phyloP scores from a whole-genome alignment of 2,113 vertebrate genomes.

The Acanthochromis polyacanthus region DNA sequence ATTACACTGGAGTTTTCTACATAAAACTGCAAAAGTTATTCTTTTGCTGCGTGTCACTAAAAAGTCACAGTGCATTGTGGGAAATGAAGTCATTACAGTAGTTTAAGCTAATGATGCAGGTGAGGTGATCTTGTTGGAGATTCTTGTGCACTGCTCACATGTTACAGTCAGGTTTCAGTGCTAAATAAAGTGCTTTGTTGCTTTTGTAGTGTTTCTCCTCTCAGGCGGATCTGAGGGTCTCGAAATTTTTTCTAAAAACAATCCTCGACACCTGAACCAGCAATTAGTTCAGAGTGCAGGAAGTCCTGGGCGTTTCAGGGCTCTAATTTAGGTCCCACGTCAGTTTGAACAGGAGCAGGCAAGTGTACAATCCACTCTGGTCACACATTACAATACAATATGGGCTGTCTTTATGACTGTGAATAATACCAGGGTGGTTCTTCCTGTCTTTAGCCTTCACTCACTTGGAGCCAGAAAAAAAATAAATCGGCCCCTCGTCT shows the following conservation, averaged over 20 bases:
- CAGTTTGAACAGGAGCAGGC: conserved; percentile 55
- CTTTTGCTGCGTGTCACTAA: conserved; percentile 13
- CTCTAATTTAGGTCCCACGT: conserved; percentile 61
- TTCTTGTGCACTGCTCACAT: conserved; percentile 25
- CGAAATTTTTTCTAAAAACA: background rate
- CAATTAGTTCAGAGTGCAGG: conserved; percentile 30
- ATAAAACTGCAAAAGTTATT: conserved; percentile 25
- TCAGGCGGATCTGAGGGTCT: conserved; percentile 25
- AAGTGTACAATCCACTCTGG: conserved; percentile 43
- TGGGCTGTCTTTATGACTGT: conserved; percentile 27
- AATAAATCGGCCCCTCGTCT: conserved; percentile 42
- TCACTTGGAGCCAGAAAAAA: conserved; percentile 42
- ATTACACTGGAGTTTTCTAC: background rate
- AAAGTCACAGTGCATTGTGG: conserved; percentile 33
- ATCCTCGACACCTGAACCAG: conserved; percentile 39
- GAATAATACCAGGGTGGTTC: conserved; percentile 26
- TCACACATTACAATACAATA: conserved; percentile 41
- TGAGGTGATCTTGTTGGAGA: background rate
- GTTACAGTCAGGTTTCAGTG: conserved; percentile 33
- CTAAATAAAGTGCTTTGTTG: conserved; percentile 67
- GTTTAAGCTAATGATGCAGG: background rate
- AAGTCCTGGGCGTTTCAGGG: conserved; percentile 50
- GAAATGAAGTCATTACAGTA: conserved; percentile 16
- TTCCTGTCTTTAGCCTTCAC: conserved; percentile 19
- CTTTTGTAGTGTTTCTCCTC: conserved; percentile 46